Evolutionary conservation across 2,797 vertebrate genomes (phyloP).

Genomic region (Anabas testudineus): DNA sequence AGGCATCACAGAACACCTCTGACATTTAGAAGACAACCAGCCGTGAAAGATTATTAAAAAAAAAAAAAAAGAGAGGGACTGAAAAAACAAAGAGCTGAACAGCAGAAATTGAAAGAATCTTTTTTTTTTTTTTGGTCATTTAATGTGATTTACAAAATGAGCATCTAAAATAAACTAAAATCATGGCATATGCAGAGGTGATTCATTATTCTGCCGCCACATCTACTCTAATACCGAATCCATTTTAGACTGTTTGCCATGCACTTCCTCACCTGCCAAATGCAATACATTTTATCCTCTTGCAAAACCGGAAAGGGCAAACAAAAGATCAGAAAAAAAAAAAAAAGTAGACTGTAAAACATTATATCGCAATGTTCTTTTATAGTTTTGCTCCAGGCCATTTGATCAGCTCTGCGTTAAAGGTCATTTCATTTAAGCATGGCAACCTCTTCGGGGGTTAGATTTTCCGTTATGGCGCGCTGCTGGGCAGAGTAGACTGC

Average conservation of each 20-base stretch:
- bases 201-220: constrained; percentile 53
- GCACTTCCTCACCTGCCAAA: constrained; percentile 61
- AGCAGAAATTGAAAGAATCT: constrained; percentile 55
- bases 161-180: constrained; percentile 43
- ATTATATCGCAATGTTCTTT: constrained; percentile 76
- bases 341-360: constrained; percentile 75
- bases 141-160: constrained; percentile 38
- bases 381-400: constrained; percentile 73
- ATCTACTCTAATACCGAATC: constrained; percentile 49
- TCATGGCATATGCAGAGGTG: neutral
- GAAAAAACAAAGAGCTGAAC: constrained; percentile 50
- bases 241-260: constrained; percentile 36
- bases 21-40: constrained; percentile 77
- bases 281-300: constrained; percentile 53
- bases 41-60: constrained; percentile 54
- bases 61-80: constrained; percentile 45
- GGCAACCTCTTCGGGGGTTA: constrained; percentile 58
- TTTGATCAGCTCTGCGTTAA: constrained; percentile 81
- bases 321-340: constrained; percentile 64
- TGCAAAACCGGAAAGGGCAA: constrained; percentile 75
- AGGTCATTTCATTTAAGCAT: constrained; percentile 81
- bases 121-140: constrained; percentile 20
- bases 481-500: constrained; percentile 64
- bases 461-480: constrained; percentile 36
- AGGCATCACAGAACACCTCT: constrained; percentile 68